Evolutionary conservation across 1,140 invertebrate genomes (phyloP).

Genomic region (Drosophila insularis): DNA sequence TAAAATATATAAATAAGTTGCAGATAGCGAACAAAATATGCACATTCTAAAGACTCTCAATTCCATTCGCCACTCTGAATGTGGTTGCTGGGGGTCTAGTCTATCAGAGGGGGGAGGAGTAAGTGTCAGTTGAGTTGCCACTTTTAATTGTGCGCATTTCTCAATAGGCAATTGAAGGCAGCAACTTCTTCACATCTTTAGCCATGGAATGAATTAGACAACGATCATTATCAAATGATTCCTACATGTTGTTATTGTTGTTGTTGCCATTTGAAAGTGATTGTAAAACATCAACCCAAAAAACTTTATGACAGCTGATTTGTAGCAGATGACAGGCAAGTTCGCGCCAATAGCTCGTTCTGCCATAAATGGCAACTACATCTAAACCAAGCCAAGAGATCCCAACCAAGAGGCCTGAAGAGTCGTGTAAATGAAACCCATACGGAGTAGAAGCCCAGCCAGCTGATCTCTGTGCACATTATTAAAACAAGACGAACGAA

Average conservation of each 20-base stretch:
- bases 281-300: slow-evolving; percentile 62
- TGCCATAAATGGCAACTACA: slow-evolving; percentile 64
- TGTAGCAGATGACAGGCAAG: slow-evolving; percentile 79
- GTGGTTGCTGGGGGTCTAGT: neutral
- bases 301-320: slow-evolving; percentile 74
- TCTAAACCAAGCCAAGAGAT: slow-evolving; percentile 18
- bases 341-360: slow-evolving; percentile 69
- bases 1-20: neutral
- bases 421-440: slow-evolving; percentile 59
- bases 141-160: slow-evolving; percentile 67
- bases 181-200: slow-evolving; percentile 27
- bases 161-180: slow-evolving; percentile 42
- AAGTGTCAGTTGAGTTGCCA: slow-evolving; percentile 27
- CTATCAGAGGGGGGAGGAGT: slow-evolving; percentile 50
- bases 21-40: slow-evolving; percentile 31
- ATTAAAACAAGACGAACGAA: slow-evolving; percentile 51
- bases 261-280: slow-evolving; percentile 68
- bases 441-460: slow-evolving; percentile 9
- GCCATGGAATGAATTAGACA: slow-evolving; percentile 8
- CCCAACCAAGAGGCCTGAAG: slow-evolving; percentile 21
- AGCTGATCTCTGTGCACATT: slow-evolving; percentile 56
- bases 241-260: slow-evolving; percentile 10
- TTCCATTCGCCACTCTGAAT: slow-evolving; percentile 7
- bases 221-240: slow-evolving; percentile 69
- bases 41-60: slow-evolving; percentile 61